Base-by-base conservation (phyloP, 2,797 vertebrate genomes). In the Tadarida brasiliensis region DNA sequence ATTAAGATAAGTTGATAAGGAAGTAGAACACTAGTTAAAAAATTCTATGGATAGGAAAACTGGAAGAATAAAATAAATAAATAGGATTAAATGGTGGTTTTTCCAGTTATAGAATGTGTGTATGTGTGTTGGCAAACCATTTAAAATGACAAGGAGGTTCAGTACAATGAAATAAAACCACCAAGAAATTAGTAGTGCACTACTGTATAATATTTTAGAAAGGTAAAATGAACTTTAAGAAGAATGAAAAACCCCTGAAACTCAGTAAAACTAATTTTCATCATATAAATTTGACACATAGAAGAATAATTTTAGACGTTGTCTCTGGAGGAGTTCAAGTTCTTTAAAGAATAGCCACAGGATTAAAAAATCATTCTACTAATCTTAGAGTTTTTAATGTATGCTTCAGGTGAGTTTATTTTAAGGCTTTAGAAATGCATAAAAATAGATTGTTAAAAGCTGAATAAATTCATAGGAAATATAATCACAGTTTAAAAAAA, bases 331-430 rank as follows among this genome's bases (percentile, higher is more conserved):
- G 4, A 87, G 76, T 82, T 95, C 82, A 78, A 88, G 54, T 80
- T 70, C 39, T 82, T 93, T 35, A 22, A 65, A 86, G 57, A 57
- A n/a, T 86, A 80, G 80, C 39, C 28, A 90, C 47, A 80, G 39
- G 30, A 82, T 87, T 94, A 87, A 87, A 84, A 59, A 51, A 56
- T 87, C 44, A 82, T 84, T 39, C 30, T n/a, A 59, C 87, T 94
- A n/a, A n/a, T 68, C 17, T 20, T 76, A 70, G 59, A 56, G 12
- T 83, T 49, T 82, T 57, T 73, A 87, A 81, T 57, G 14, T 70
- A 33, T 82, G n/a, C 39, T 51, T 74, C 74, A 35, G 9, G 73
- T 85, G 70, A 76, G 56, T 89, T 89, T 67, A 78, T 77, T 80
- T 82, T 26, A 87, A 92, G 77, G 4, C 63, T 92, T 92, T 90